A percentile compares a stretch with the other conserved stretches of the same genome.
These are phyloP conservation scores for Nomada ferruginata DNA, from an alignment of 2,888 invertebrate genomes.

Conservation along the genomic window DNA sequence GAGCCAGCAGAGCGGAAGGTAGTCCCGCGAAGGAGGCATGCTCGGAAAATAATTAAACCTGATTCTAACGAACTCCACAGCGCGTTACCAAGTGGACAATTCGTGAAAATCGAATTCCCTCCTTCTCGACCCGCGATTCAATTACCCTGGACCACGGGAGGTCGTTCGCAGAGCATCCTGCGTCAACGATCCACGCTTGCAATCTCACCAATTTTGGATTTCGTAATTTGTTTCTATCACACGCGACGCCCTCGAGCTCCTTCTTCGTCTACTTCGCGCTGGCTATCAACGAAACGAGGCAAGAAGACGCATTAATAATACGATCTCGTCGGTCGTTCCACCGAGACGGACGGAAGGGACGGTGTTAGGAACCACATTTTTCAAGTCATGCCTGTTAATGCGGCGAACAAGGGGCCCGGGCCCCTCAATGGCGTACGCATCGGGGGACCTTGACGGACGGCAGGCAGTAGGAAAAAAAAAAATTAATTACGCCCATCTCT, in stretches of 20 bases:
- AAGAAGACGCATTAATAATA: conserved; percentile 81
- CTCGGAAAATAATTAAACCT: neutral
- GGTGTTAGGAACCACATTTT: conserved; percentile 83
- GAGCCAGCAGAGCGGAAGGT: neutral
- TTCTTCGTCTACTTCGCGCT: conserved; percentile 2
- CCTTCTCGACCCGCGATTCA: neutral
- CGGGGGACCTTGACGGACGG: conserved; percentile 57
- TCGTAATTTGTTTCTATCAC: conserved; percentile 62
- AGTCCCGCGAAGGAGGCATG: neutral
- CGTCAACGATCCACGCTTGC: conserved; percentile 30
- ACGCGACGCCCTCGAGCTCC: conserved; percentile 28
- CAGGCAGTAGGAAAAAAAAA: conserved; percentile 25
- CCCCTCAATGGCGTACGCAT: conserved; percentile 67
- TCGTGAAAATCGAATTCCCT: neutral
- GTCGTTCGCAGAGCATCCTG: conserved; percentile 22
- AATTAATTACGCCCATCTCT: conserved; percentile 65
- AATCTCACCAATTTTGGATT: conserved; percentile 67
- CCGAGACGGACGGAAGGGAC: conserved; percentile 69
- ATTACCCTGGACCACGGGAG: neutral
- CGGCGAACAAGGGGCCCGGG: conserved; percentile 74
- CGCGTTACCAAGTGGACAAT: no score
- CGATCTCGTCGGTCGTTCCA: conserved; percentile 78
- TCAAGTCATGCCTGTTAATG: conserved; percentile 83
- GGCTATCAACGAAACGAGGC: conserved; percentile 77
- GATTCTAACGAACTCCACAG: neutral